These are phyloP conservation scores for Standfussiana lucernea DNA, from an alignment of 2,888 invertebrate species.

Conservation along the genomic window DNA sequence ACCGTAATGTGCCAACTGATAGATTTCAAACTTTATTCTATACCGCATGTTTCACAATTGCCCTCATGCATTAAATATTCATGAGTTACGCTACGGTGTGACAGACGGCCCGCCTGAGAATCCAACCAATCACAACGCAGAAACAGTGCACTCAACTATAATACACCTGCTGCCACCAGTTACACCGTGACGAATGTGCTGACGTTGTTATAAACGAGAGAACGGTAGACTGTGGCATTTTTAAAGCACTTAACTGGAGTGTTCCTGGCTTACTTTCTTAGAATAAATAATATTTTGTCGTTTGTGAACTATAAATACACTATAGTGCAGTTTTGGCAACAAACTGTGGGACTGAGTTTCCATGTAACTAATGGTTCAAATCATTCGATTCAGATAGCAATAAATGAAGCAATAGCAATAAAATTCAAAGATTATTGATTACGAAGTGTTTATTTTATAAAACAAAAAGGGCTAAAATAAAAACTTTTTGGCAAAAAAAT, in stretches of 20 bases:
- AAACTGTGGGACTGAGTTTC: not conserved
- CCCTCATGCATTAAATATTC: slow-evolving; percentile 11
- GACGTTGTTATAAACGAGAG: not conserved
- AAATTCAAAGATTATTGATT: not conserved
- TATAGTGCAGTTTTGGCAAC: not conserved
- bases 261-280: not conserved
- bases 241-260: slow-evolving; percentile 10
- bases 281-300: not conserved
- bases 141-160: slow-evolving; percentile 44
- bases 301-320: not conserved
- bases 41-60: slow-evolving; percentile 18
- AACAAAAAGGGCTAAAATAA: no score
- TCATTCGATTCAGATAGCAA: not conserved
- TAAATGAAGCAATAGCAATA: not conserved
- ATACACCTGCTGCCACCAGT: slow-evolving; percentile 23
- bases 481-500: no score
- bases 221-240: not conserved
- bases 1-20: not conserved
- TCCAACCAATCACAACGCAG: slow-evolving; percentile 42
- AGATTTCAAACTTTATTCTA: slow-evolving; percentile 17
- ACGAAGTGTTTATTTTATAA: not conserved
- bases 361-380: not conserved
- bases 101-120: slow-evolving; percentile 9
- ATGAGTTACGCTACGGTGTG: slow-evolving; percentile 41
- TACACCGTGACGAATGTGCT: slow-evolving; percentile 22